Percentiles rank a stretch among this genome's conserved stretches.
Conservation (phyloP, 2,888 invertebrate genomes). For the Microchrysa polita region DNA sequence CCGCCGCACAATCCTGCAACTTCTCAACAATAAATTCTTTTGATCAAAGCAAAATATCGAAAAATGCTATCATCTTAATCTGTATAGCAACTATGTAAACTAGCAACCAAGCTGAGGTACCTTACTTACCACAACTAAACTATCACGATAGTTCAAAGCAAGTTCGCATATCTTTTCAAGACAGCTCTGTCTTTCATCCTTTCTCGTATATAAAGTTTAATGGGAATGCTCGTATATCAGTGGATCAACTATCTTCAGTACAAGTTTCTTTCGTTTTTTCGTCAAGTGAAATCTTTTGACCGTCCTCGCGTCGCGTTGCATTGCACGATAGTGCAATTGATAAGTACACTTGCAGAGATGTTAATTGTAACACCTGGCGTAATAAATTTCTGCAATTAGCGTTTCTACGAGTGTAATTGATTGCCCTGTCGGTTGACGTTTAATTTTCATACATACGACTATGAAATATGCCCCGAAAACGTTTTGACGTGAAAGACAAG, state of each 20-base stretch:
- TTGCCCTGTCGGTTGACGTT: constrained; percentile 1
- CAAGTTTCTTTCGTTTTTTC: no score
- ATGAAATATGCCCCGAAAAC: no score
- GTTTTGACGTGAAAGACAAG: no score
- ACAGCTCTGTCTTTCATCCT: neutral
- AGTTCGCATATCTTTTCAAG: constrained; percentile 35
- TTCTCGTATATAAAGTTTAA: no score
- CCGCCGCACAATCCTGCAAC: constrained; percentile 28
- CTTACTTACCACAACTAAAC: no score
- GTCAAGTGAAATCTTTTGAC: constrained; percentile 11
- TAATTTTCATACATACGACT: neutral
- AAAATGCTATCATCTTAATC: constrained; percentile 36
- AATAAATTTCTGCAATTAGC: constrained; percentile 35
- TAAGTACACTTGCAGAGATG: constrained; percentile 27
- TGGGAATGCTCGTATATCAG: no score
- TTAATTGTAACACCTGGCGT: constrained; percentile 43
- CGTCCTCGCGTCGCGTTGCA: no score
- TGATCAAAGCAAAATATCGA: constrained; percentile 37
- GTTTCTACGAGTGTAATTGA: neutral
- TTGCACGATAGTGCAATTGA: constrained; percentile 14
- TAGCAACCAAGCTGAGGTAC: neutral
- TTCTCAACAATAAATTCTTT: constrained; percentile 32
- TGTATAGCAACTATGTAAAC: constrained; percentile 6
- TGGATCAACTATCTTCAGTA: no score
- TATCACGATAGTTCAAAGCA: neutral